Percentiles rank a stretch among this genome's conserved stretches.
These are phyloP conservation scores for Apodemia duryi DNA, from an alignment of 2,888 invertebrate species.

Conservation along the genomic window DNA sequence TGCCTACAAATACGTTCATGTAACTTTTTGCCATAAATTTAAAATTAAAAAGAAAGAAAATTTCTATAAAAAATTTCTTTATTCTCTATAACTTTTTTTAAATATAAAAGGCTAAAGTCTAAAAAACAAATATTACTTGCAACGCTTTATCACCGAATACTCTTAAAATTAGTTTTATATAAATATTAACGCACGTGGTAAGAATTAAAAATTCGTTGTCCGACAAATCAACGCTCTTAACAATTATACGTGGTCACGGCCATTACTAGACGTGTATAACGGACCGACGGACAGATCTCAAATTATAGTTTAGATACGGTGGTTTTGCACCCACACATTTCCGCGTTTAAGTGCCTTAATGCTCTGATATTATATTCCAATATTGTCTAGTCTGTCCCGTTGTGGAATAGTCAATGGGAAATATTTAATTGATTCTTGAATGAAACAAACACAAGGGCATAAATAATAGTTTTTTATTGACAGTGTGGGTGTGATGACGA, in stretches of 20 bases:
- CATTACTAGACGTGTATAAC: slow-evolving; percentile 60
- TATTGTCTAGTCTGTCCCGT: slow-evolving; percentile 56
- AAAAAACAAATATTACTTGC: not conserved
- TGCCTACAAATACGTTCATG: too few species aligned
- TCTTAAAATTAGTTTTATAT: slow-evolving; percentile 25
- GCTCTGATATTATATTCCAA: slow-evolving; percentile 63
- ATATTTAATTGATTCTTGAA: slow-evolving; percentile 53
- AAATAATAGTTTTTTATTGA: slow-evolving; percentile 44
- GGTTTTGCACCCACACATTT: slow-evolving; percentile 78
- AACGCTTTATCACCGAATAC: slow-evolving; percentile 37
- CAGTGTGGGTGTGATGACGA: slow-evolving; percentile 39
- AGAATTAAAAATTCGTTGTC: slow-evolving; percentile 65
- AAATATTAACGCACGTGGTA: slow-evolving; percentile 59
- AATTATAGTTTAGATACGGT: slow-evolving; percentile 77
- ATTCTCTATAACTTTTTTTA: too few species aligned
- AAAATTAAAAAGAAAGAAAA: too few species aligned
- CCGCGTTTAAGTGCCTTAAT: slow-evolving; percentile 70
- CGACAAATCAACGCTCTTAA: slow-evolving; percentile 58
- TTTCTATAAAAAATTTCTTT: too few species aligned
- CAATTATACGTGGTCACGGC: slow-evolving; percentile 69
- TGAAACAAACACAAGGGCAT: slow-evolving; percentile 47
- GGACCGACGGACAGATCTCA: slow-evolving; percentile 62
- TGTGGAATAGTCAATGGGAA: slow-evolving; percentile 56
- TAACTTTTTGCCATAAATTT: too few species aligned
- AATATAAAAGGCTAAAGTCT: too few species aligned